Evolutionary conservation across 1,140 invertebrate genomes (phyloP), one percentile per base, ranked within the genome.

Genomic region (Lasioglossum albipes): DNA sequence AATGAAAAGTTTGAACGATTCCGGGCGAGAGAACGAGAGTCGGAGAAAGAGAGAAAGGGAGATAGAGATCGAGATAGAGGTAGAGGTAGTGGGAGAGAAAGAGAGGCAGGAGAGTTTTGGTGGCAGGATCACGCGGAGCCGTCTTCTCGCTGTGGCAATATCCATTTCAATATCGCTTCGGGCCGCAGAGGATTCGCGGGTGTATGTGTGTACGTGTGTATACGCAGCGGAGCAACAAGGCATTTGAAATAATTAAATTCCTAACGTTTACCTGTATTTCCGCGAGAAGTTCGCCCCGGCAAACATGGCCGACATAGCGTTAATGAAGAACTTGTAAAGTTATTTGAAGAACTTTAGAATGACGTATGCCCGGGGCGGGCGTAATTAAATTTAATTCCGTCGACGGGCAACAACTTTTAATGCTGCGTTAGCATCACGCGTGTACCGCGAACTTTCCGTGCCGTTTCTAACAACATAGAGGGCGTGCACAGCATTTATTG

Each of bases 361-460:
- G 70, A 79, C 77, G 77, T 79, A 52, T 65, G 69, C 61, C n/a
- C 12, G 36, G 36, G 42, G 22, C 7, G 12, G 10, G 70, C 18
- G 62, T 79, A 79, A 79, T 79, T 79, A 79, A 79, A 79, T 74
- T 79, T 79, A 72, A 74, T 78, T 62, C 59, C 20, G 42, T 22
- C 57, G 42, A 77, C 67, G 42, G 57, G 27, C 41, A 45, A 78
- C 75, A 64, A 78, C 75, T 78, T 78, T 78, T 71, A 78, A 78
- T 64, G 69, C 36, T 31, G 31, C 45, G 69, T 64, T 78, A 78
- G 41, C 71, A 73, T 71, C 68, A 72, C 76, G 59, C 59, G 69
- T 57, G 45, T 42, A 41, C 57, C 57, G 7, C 45, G 27, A 64
- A 78, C 42, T 71, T 78, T 4, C 12, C 22, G 36, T 36, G 13